Percentiles rank a stretch among this genome's conserved stretches.
These are phyloP conservation scores for Noctua fimbriata DNA, from an alignment of 2,888 invertebrate genomes.

Conservation along the genomic window DNA sequence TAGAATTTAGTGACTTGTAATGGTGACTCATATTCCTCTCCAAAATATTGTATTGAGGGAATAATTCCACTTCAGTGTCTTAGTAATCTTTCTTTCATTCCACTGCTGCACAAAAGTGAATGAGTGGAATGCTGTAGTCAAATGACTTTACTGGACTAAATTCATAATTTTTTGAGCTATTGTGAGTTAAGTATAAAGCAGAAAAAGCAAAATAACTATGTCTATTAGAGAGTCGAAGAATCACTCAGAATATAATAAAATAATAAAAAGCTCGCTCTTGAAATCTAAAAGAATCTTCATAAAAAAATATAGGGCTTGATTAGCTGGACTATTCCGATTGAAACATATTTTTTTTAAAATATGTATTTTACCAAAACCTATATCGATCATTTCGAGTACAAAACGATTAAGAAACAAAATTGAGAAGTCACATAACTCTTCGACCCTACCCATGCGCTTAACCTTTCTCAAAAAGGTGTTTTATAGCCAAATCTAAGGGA, in stretches of 20 bases:
- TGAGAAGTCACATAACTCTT: constrained; percentile 37
- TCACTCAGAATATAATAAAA: background rate
- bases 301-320: no score
- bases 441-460: constrained; percentile 12
- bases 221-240: background rate
- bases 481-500: constrained; percentile 54
- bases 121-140: background rate
- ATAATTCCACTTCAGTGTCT: background rate
- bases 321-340: background rate
- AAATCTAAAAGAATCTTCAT: background rate
- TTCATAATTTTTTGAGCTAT: background rate
- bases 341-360: background rate
- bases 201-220: background rate
- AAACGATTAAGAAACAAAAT: constrained; percentile 35
- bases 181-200: background rate
- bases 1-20: background rate
- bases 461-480: constrained; percentile 50
- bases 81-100: no score
- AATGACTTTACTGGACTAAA: background rate
- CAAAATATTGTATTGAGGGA: background rate
- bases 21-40: background rate
- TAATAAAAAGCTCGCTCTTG: background rate
- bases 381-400: background rate
- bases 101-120: background rate
- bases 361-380: background rate